Conservation (phyloP, 2,113 vertebrate genomes). For the Caranx melampygus region DNA sequence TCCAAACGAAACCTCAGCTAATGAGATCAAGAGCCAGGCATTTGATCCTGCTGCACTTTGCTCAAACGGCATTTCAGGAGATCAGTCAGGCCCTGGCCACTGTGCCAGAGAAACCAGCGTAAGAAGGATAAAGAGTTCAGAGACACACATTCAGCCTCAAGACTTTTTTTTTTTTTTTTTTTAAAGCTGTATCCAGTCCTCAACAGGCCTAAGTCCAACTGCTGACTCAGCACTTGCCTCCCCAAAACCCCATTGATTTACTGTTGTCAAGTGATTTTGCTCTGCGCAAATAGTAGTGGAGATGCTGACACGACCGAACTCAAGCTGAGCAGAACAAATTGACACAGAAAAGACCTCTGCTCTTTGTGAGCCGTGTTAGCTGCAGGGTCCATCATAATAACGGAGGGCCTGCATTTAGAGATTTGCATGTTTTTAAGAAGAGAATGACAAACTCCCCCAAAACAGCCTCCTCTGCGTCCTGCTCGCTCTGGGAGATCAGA, state of each 20-base stretch:
- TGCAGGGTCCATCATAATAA: not conserved
- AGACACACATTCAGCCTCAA: not conserved
- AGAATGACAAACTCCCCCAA: slow-evolving; percentile 40
- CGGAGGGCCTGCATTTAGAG: slow-evolving; percentile 25
- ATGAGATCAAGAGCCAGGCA: slow-evolving; percentile 68
- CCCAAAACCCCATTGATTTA: slow-evolving; percentile 47
- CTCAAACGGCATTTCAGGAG: slow-evolving; percentile 40
- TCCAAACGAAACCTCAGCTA: slow-evolving; percentile 54
- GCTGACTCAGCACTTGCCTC: slow-evolving; percentile 11
- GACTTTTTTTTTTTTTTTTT: not conserved
- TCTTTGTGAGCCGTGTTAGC: not conserved
- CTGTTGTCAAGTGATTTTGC: slow-evolving; percentile 52
- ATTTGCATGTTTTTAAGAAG: slow-evolving; percentile 73
- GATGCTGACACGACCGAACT: slow-evolving; percentile 53
- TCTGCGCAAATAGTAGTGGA: slow-evolving; percentile 30
- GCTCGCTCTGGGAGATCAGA: slow-evolving; percentile 52
- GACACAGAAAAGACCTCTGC: slow-evolving; percentile 37
- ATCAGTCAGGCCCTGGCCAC: slow-evolving; percentile 44
- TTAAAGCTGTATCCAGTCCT: not conserved
- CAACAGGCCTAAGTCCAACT: slow-evolving; percentile 47
- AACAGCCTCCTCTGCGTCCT: slow-evolving; percentile 21
- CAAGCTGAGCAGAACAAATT: slow-evolving; percentile 45
- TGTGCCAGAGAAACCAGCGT: slow-evolving; percentile 23
- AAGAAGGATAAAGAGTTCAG: slow-evolving; percentile 37
- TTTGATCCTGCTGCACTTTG: slow-evolving; percentile 66